These are phyloP conservation scores for Argopecten irradians DNA, from an alignment of 1,140 invertebrate species.

Conservation along the genomic window DNA sequence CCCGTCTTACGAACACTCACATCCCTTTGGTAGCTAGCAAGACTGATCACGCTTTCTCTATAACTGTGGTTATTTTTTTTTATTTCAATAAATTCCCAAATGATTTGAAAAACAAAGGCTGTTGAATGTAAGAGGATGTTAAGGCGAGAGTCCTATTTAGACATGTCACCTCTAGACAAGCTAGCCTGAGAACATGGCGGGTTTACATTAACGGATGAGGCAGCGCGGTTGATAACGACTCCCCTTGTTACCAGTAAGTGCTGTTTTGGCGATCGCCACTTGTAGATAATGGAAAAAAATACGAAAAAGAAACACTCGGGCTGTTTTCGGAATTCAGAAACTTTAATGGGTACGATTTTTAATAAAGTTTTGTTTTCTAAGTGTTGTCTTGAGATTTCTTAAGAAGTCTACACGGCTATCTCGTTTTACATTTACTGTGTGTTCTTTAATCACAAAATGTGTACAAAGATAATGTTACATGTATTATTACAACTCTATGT, in stretches of 20 bases:
- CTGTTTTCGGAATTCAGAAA: too few species aligned
- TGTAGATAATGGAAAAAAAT: not conserved
- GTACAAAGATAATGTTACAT: too few species aligned
- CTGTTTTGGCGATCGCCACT: not conserved
- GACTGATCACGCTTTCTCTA: not conserved
- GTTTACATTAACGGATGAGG: not conserved
- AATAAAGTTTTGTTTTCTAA: not conserved
- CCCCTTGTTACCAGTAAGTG: not conserved
- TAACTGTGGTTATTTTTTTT: not conserved
- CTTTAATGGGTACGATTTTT: not conserved
- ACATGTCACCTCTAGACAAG: not conserved
- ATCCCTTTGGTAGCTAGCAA: not conserved
- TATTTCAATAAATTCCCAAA: not conserved
- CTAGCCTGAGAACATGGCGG: not conserved
- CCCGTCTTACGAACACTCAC: not conserved
- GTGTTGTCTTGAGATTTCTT: not conserved
- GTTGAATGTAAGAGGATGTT: not conserved
- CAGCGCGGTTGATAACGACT: not conserved
- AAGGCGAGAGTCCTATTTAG: not conserved
- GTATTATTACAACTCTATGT: too few species aligned
- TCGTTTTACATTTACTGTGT: too few species aligned
- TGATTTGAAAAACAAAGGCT: not conserved
- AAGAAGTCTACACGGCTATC: too few species aligned
- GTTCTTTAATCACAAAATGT: too few species aligned
- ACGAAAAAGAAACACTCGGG: too few species aligned